phyloP scores from a whole-genome alignment of 2,797 vertebrate genomes.

The Platalea minor region DNA sequence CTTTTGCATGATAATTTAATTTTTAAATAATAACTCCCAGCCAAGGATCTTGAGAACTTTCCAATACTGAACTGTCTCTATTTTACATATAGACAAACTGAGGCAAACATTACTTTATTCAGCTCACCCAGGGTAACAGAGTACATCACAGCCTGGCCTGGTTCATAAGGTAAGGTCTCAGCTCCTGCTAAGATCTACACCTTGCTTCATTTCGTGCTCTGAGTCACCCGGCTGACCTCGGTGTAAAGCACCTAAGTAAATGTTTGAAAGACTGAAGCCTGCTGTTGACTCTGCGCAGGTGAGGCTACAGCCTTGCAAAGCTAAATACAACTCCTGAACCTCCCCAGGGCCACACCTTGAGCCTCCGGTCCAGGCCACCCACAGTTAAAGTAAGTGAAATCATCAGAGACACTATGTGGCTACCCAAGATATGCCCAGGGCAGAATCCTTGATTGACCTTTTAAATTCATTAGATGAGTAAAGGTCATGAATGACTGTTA shows the following conservation, averaged over 20 bases:
- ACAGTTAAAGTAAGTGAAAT: background rate
- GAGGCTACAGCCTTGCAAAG: background rate
- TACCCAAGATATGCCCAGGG: background rate
- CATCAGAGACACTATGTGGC: background rate
- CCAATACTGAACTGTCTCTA: background rate
- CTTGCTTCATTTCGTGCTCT: background rate
- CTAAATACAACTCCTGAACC: background rate
- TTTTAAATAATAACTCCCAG: background rate
- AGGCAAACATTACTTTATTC: background rate
- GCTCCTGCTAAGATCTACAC: background rate
- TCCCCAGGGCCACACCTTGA: background rate
- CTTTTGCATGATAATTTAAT: background rate
- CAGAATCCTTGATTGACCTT: background rate
- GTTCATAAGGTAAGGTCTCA: background rate
- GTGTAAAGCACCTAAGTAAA: background rate
- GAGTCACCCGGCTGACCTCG: background rate
- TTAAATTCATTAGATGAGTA: background rate
- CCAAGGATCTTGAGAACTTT: background rate
- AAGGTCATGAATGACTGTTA: background rate
- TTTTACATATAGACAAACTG: background rate
- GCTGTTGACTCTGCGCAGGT: constrained; percentile 23
- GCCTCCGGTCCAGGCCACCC: background rate
- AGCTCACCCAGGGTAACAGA: background rate
- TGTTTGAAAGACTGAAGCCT: background rate
- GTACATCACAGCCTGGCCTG: background rate